Evolutionary conservation across 2,113 vertebrate genomes (phyloP), one percentile per base, ranked within the genome.

Genomic region (Prunella himalayana): DNA sequence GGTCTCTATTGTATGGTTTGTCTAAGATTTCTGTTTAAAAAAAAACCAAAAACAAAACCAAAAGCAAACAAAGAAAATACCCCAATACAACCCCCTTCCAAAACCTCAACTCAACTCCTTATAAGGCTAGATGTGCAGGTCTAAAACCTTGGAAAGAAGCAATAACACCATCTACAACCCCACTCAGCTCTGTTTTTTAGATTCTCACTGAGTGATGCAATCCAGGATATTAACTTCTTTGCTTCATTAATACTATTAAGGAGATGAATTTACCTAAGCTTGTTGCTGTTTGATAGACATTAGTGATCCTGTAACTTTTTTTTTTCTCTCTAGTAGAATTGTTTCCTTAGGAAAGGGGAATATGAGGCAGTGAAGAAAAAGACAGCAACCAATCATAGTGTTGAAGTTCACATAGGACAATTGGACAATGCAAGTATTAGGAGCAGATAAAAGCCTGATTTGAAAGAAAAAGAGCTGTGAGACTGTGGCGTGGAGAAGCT

Each of bases 21-120:
- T 6, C 6, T 15, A 61, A 53, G 25, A 42, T 39, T 71, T 70
- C 21, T 53, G 1, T 35, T 37, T 77, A 49, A 66, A 28, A 16
- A 7, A 4, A 20, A 5, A 22, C 20, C 13, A 13, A 54, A 47
- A 42, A 59, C 20, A 19, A 6, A 4, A 11, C 11, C 13, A 24
- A 22, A 44, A 44, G 16, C 7, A 45, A 24, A 35, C 5, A 47
- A 19, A 65, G 10, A 41, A 24, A 21, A 30, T 2, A 24, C 8
- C 30, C 2, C 15, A 33, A 15, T 7, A 27, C 8, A 22, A 12
- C 1, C 2, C 10, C 4, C 3, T 7, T 3, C 31, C 10, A 20
- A 45, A 51, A 44, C 7, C 3, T 6, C 24, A 68, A 2, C 4
- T 2, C 5, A 15, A 3, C 5, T 31, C 18, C 54, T 37, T 41